phyloP scores from a whole-genome alignment of 2,797 vertebrate species.

The Cyclura pinguis region DNA sequence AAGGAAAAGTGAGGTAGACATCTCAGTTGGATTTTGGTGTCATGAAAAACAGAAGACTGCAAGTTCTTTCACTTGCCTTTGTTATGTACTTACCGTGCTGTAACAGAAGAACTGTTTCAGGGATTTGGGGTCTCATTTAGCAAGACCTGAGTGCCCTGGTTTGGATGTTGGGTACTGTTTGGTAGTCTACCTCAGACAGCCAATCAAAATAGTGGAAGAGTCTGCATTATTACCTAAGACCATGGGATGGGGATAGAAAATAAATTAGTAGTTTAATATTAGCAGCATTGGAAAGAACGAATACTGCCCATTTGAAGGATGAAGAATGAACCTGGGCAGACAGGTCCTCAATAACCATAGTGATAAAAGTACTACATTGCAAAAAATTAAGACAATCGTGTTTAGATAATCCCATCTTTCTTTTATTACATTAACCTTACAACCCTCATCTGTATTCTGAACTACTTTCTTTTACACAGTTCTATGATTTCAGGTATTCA shows the following conservation, averaged over 20 bases:
- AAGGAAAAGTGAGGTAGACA: no score
- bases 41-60: no score
- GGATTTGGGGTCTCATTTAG: no score
- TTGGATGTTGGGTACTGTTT: no score
- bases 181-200: no score
- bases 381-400: background rate
- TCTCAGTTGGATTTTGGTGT: no score
- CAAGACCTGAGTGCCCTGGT: no score
- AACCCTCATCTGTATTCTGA: background rate
- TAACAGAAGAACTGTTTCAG: no score
- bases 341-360: background rate
- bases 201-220: no score
- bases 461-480: background rate
- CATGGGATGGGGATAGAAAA: background rate
- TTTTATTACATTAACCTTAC: background rate
- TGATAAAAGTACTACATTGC: background rate
- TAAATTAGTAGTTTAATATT: background rate
- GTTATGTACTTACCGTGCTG: no score
- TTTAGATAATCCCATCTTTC: background rate
- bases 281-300: background rate
- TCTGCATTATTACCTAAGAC: background rate
- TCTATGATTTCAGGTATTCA: background rate
- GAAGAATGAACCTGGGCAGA: background rate
- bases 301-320: background rate
- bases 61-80: no score